Evolutionary conservation across 2,113 vertebrate genomes (phyloP).

Genomic region (Rallus limicola): DNA sequence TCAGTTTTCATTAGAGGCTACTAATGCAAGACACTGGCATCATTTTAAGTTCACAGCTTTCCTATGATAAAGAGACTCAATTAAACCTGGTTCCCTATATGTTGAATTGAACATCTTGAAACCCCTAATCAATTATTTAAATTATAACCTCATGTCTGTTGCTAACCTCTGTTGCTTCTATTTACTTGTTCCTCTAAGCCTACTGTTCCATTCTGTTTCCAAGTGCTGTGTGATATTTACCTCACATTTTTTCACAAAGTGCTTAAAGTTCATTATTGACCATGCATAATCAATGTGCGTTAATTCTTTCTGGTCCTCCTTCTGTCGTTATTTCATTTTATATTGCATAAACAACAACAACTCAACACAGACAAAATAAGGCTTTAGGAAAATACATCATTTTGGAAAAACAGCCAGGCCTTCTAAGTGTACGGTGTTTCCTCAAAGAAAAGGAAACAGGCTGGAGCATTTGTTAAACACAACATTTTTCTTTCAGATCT

Average conservation of each 20-base stretch:
- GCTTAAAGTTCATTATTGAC: slow-evolving; percentile 19
- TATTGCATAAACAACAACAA: slow-evolving; percentile 11
- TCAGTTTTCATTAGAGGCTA: background rate
- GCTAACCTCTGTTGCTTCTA: background rate
- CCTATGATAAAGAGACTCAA: background rate
- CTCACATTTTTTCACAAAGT: background rate
- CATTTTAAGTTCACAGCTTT: background rate
- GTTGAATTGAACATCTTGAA: background rate
- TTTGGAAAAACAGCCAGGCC: background rate
- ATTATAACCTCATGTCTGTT: background rate
- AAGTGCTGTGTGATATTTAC: slow-evolving; percentile 6
- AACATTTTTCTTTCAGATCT: slow-evolving; percentile 37
- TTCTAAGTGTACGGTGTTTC: background rate
- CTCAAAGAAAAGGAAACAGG: background rate
- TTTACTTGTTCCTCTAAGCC: background rate
- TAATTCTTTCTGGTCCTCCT: slow-evolving; percentile 7
- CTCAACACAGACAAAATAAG: background rate
- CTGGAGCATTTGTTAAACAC: background rate
- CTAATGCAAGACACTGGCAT: background rate
- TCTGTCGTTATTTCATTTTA: background rate
- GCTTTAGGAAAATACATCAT: background rate
- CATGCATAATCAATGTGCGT: background rate
- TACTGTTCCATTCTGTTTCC: background rate
- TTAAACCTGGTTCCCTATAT: background rate
- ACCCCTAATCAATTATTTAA: slow-evolving; percentile 5